Conservation (phyloP, 2,888 invertebrate genomes). For the Apodemia hepburni region DNA sequence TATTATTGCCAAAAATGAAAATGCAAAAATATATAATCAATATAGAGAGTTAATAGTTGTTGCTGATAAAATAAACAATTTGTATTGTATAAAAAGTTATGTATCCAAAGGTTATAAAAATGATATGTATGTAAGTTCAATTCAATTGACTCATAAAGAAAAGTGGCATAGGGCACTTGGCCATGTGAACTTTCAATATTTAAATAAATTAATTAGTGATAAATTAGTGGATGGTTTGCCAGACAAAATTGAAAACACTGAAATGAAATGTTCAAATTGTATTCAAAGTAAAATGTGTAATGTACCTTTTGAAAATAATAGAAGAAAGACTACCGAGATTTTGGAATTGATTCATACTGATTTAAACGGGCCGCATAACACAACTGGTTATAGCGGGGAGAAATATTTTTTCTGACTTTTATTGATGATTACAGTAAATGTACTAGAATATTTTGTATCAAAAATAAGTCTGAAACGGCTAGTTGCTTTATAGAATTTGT, state of each 20-base stretch:
- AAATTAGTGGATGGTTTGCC: slow-evolving; percentile 32
- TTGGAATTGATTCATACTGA: slow-evolving; percentile 34
- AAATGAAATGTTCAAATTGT: too few species aligned
- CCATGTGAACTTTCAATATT: slow-evolving; percentile 35
- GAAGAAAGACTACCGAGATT: slow-evolving; percentile 28
- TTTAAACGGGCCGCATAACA: slow-evolving; percentile 7
- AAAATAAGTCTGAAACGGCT: slow-evolving; percentile 30
- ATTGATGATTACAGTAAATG: slow-evolving; percentile 37
- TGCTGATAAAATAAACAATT: slow-evolving; percentile 32
- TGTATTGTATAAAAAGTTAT: slow-evolving; percentile 30
- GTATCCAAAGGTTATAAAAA: slow-evolving; percentile 19
- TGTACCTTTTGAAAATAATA: slow-evolving; percentile 36
- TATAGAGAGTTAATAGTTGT: slow-evolving; percentile 29
- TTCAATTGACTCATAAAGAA: slow-evolving; percentile 28
- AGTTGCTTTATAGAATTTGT: slow-evolving; percentile 33
- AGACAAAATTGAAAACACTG: too few species aligned
- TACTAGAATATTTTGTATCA: slow-evolving; percentile 33
- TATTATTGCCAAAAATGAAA: slow-evolving; percentile 25
- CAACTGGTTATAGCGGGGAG: too few species aligned
- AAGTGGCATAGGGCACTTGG: slow-evolving; percentile 33
- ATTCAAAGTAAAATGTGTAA: slow-evolving; percentile 33
- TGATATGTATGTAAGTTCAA: slow-evolving; percentile 26
- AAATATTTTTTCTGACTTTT: slow-evolving; percentile 27
- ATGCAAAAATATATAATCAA: slow-evolving; percentile 33
- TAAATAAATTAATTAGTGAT: slow-evolving; percentile 31